Conservation (phyloP, 2,797 vertebrate species). For the Chelidonichthys spinosus region DNA sequence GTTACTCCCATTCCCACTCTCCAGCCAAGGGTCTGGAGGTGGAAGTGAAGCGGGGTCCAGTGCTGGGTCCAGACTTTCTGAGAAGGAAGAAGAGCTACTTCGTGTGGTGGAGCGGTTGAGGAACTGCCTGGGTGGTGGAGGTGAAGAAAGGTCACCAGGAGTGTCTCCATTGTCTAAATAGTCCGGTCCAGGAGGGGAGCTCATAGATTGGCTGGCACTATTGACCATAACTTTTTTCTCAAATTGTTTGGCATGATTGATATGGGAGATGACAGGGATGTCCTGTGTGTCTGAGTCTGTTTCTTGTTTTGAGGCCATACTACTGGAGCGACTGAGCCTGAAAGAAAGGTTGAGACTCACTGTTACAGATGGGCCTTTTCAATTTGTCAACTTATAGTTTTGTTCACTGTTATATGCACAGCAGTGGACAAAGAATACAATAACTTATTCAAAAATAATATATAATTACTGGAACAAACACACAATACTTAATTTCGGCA, state of each 20-base stretch:
- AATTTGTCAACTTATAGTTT: not conserved
- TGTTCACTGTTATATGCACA: not conserved
- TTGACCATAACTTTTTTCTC: constrained; percentile 89
- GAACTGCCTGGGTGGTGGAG: constrained; percentile 85
- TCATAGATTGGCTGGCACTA: constrained; percentile 87
- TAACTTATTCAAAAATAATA: constrained; percentile 26
- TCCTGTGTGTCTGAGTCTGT: constrained; percentile 94
- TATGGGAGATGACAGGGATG: constrained; percentile 69
- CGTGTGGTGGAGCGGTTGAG: constrained; percentile 90
- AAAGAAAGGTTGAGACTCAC: constrained; percentile 47
- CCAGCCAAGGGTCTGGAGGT: constrained; percentile 97
- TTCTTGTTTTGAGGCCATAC: constrained; percentile 97
- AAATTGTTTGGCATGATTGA: constrained; percentile 84
- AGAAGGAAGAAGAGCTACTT: constrained; percentile 96
- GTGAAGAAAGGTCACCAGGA: constrained; percentile 72
- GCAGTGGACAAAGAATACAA: constrained; percentile 26
- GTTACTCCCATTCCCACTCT: constrained; percentile 88
- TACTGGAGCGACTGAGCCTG: constrained; percentile 92
- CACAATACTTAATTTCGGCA: not conserved
- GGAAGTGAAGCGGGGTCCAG: constrained; percentile 95
- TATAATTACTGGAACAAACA: constrained; percentile 35
- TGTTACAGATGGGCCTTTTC: constrained; percentile 22
- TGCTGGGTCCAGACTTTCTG: constrained; percentile 94
- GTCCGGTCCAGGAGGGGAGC: constrained; percentile 86
- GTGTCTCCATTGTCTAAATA: constrained; percentile 82